Conservation (phyloP, 1,140 invertebrate genomes). For the Rhynchophorus ferrugineus region DNA sequence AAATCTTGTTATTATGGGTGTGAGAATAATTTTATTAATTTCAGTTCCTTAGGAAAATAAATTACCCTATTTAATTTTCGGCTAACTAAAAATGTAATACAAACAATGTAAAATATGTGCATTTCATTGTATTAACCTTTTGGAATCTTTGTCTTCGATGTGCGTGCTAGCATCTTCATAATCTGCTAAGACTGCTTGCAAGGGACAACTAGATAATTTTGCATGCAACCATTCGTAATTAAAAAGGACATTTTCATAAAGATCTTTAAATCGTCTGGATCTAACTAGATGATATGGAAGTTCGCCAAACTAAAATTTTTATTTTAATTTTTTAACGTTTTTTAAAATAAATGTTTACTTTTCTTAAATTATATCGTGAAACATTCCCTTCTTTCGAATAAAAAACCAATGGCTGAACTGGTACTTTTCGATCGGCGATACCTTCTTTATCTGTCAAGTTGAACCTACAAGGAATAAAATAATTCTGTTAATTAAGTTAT, state of each 20-base stretch:
- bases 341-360: conserved; percentile 51
- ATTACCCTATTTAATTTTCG: too few relatives aligned
- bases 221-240: conserved; percentile 98
- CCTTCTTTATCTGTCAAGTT: conserved; percentile 86
- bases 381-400: conserved; percentile 80
- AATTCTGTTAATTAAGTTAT: not conserved
- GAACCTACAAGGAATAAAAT: conserved; percentile 45
- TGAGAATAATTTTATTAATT: too few relatives aligned
- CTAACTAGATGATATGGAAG: conserved; percentile 90
- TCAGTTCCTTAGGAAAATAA: too few relatives aligned
- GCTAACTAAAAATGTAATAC: too few relatives aligned
- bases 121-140: too few relatives aligned
- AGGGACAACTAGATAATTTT: conserved; percentile 88
- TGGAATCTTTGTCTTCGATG: conserved; percentile 76
- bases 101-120: too few relatives aligned
- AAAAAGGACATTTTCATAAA: conserved; percentile 91
- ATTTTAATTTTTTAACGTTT: too few relatives aligned
- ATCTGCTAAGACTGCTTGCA: conserved; percentile 89
- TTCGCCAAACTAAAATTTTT: conserved; percentile 73
- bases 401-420: conserved; percentile 90
- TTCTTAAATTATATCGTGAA: conserved; percentile 79
- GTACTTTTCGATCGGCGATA: conserved; percentile 90
- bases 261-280: conserved; percentile 82
- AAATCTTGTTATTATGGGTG: too few relatives aligned
- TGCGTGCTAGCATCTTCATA: conserved; percentile 89